A percentile compares a stretch with the other conserved stretches of the same genome.
phyloP scores from a whole-genome alignment of 2,888 invertebrate species.

The Protophormia terraenovae region DNA sequence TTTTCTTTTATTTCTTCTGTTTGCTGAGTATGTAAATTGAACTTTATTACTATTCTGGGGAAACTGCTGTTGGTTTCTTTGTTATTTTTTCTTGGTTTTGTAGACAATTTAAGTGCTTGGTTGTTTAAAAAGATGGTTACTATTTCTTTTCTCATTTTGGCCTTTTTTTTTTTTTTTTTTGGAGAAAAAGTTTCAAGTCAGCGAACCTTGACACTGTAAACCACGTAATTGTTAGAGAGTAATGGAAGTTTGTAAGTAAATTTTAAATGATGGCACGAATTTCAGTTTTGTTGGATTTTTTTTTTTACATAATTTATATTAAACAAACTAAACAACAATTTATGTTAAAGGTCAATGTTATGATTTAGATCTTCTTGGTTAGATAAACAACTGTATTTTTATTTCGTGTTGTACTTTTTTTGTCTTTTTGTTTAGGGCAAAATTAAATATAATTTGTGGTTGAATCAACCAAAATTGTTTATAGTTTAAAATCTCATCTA shows the following conservation, averaged over 20 bases:
- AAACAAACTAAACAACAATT: not conserved
- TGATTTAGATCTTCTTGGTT: not conserved
- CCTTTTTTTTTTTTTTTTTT: not conserved
- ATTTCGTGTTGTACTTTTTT: not conserved
- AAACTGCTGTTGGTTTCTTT: constrained; percentile 9
- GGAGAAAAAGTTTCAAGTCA: constrained; percentile 17
- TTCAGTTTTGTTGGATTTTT: not conserved
- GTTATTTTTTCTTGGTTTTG: not conserved
- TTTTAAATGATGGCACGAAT: constrained; percentile 12
- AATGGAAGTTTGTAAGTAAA: not conserved
- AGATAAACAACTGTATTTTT: not conserved
- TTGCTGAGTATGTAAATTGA: constrained; percentile 48
- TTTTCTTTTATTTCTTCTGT: not conserved
- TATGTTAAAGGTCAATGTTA: constrained; percentile 46
- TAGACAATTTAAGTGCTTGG: constrained; percentile 16
- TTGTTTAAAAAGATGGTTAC: constrained; percentile 2
- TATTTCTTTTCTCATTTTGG: not conserved
- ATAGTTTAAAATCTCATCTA: too few relatives aligned
- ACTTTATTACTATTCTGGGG: constrained; percentile 50
- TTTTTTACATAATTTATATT: not conserved
- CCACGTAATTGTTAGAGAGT: constrained; percentile 2
- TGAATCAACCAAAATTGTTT: too few relatives aligned
- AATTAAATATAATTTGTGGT: not conserved
- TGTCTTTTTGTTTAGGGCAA: not conserved
- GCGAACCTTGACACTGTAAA: constrained; percentile 54